Evolutionary conservation across 2,113 vertebrate species (phyloP).

Genomic region (Hydrochoerus hydrochaeris): DNA sequence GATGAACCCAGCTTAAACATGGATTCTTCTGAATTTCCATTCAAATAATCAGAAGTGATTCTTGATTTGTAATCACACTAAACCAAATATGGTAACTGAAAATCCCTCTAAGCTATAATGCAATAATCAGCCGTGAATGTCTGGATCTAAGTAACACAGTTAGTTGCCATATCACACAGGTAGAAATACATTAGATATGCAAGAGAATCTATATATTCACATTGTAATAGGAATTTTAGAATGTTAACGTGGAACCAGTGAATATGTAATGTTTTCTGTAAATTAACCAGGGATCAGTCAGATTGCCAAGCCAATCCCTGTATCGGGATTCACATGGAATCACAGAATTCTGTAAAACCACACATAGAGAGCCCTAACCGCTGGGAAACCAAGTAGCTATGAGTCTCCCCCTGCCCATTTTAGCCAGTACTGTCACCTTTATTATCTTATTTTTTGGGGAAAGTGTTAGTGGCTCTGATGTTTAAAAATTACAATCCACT

Average conservation of each 20-base stretch:
- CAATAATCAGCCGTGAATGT: slow-evolving; percentile 82
- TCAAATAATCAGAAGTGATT: slow-evolving; percentile 86
- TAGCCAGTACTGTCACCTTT: neutral
- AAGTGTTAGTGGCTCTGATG: neutral
- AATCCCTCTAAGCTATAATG: slow-evolving; percentile 85
- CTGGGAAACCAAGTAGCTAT: rapidly evolving
- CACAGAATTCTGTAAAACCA: rapidly evolving
- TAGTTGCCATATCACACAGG: neutral
- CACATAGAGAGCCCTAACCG: neutral
- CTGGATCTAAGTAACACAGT: slow-evolving; percentile 72
- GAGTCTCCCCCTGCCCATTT: neutral
- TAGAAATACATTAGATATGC: neutral
- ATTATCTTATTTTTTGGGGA: too few relatives aligned
- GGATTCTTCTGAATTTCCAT: slow-evolving; percentile 87
- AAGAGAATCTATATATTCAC: neutral
- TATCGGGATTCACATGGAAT: neutral
- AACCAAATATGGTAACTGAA: slow-evolving; percentile 82
- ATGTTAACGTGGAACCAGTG: neutral
- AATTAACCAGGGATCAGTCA: neutral
- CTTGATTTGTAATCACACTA: slow-evolving; percentile 85
- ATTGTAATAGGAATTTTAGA: neutral
- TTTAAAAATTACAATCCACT: neutral
- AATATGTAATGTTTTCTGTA: neutral
- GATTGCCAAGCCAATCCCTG: neutral
- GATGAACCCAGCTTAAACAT: slow-evolving; percentile 81